A percentile compares a stretch with the other conserved stretches of the same genome.
phyloP scores from a whole-genome alignment of 2,113 vertebrate species.

The Tragelaphus scriptus region DNA sequence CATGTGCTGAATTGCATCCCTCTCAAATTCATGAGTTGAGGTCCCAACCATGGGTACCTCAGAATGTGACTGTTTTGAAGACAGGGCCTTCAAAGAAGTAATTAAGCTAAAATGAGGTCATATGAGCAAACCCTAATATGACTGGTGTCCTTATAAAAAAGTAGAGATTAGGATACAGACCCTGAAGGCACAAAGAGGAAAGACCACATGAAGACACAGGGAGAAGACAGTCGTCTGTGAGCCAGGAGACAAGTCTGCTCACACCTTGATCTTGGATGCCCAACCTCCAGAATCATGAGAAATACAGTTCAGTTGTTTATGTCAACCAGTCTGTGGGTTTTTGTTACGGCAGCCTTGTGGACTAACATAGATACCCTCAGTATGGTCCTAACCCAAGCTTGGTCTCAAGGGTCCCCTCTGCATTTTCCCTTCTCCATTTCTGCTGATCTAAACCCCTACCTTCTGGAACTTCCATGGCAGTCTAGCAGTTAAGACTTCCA shows the following conservation, averaged over 20 bases:
- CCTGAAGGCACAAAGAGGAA: neutral
- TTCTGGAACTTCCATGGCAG: neutral
- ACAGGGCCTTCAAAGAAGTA: neutral
- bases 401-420: neutral
- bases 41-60: neutral
- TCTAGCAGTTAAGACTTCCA: neutral
- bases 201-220: neutral
- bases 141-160: neutral
- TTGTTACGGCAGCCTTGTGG: neutral
- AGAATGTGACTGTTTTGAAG: neutral
- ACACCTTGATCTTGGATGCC: neutral
- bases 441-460: neutral
- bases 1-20: neutral
- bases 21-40: neutral
- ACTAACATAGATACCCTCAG: neutral
- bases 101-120: neutral
- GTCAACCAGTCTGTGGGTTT: neutral
- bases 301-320: neutral
- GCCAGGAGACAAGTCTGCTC: neutral
- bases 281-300: neutral
- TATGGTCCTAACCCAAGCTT: neutral
- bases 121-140: neutral
- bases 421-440: neutral
- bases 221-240: neutral
- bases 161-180: neutral